Evolutionary conservation across 2,888 invertebrate species (phyloP).

Genomic region (Cryptocheilus praepositus): DNA sequence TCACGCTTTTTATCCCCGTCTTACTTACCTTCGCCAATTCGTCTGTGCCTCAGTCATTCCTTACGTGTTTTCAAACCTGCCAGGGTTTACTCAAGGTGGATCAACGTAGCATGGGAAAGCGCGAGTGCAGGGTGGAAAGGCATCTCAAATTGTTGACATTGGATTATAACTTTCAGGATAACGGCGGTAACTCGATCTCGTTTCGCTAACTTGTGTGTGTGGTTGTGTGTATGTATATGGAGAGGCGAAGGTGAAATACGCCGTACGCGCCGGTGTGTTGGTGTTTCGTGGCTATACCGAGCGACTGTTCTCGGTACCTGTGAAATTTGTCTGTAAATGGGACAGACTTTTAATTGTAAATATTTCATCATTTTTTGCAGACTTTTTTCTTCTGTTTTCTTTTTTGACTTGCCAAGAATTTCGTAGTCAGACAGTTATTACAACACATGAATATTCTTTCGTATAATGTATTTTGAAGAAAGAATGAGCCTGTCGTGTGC

Average conservation of each 20-base stretch:
- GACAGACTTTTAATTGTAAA: too few species aligned
- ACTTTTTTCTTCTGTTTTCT: too few species aligned
- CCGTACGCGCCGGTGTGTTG: too few species aligned
- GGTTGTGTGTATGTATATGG: background rate
- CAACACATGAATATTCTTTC: too few species aligned
- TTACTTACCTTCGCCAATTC: background rate
- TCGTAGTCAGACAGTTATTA: too few species aligned
- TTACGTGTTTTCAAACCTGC: slow-evolving; percentile 28
- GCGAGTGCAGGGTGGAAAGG: slow-evolving; percentile 26
- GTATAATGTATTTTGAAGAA: too few species aligned
- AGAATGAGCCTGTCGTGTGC: too few species aligned
- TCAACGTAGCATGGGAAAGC: slow-evolving; percentile 24
- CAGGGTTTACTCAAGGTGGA: slow-evolving; percentile 25
- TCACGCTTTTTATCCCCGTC: slow-evolving; percentile 15
- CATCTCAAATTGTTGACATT: slow-evolving; percentile 57
- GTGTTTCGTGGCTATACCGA: too few species aligned
- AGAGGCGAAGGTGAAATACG: background rate
- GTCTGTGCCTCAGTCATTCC: background rate
- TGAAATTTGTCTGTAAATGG: too few species aligned
- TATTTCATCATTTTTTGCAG: too few species aligned
- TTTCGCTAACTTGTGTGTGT: slow-evolving; percentile 23
- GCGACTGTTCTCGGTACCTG: too few species aligned
- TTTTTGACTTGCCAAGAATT: too few species aligned
- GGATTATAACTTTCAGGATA: slow-evolving; percentile 59
- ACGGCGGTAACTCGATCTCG: slow-evolving; percentile 50